phyloP scores from a whole-genome alignment of 1,140 invertebrate species.

The Dryas iulia region DNA sequence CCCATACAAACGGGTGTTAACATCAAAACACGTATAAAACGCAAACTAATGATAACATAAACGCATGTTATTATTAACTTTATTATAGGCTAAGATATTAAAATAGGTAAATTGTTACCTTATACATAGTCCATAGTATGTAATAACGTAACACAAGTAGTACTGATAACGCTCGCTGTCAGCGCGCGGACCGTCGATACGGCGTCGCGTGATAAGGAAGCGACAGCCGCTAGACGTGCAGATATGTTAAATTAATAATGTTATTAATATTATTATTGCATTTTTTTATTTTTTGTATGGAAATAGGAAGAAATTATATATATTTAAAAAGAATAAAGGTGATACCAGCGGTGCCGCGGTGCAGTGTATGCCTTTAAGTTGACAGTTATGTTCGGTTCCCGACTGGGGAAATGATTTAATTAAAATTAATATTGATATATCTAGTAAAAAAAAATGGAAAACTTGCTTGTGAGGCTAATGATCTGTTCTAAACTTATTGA shows the following conservation, averaged over 20 bases:
- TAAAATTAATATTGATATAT: no score
- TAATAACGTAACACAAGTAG: conserved; percentile 15
- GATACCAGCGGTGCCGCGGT: no score
- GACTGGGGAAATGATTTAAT: no score
- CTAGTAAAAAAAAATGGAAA: no score
- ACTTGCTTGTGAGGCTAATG: no score
- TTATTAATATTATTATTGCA: not conserved
- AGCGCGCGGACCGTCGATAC: conserved; percentile 1
- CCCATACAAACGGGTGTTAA: not conserved
- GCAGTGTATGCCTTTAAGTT: no score
- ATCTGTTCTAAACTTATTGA: no score
- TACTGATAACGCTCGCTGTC: conserved; percentile 8
- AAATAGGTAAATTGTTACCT: not conserved
- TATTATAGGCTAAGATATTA: not conserved
- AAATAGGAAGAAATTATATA: no score
- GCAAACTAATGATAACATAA: not conserved
- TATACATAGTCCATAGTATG: not conserved
- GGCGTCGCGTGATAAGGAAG: conserved; percentile 9
- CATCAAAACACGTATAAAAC: not conserved
- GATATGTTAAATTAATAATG: not conserved
- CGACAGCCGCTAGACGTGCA: conserved; percentile 2
- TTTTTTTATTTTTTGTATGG: not conserved
- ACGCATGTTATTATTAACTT: not conserved
- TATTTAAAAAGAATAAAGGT: no score
- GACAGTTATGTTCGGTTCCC: no score